These are phyloP conservation scores for Chaetodon trifascialis DNA, from an alignment of 2,113 vertebrate genomes.

Conservation along the genomic window DNA sequence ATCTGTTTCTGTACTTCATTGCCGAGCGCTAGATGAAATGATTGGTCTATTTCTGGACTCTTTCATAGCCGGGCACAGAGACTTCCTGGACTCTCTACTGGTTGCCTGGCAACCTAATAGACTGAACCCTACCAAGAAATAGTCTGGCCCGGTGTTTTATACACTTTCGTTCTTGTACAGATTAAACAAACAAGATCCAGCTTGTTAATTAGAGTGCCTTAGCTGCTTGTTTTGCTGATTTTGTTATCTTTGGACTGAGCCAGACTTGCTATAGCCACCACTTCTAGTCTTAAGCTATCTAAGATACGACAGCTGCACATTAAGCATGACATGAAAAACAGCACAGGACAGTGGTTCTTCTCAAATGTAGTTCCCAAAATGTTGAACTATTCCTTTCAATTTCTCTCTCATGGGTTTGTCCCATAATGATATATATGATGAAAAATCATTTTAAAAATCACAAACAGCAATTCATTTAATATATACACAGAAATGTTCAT, in stretches of 20 bases:
- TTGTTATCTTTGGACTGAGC: background rate
- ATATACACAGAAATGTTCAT: background rate
- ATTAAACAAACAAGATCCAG: background rate
- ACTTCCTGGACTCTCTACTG: slow-evolving; percentile 8
- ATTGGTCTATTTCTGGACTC: slow-evolving; percentile 48
- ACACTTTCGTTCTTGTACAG: background rate
- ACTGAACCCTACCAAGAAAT: background rate
- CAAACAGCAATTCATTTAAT: too few species aligned
- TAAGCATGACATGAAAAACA: background rate
- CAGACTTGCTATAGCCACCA: background rate
- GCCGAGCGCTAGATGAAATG: background rate
- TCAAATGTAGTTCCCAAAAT: too few species aligned
- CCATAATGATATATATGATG: too few species aligned
- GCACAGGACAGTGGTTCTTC: background rate
- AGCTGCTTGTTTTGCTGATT: background rate
- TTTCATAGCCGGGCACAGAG: slow-evolving; percentile 19
- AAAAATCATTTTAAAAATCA: background rate
- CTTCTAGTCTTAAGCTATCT: background rate
- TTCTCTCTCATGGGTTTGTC: too few species aligned
- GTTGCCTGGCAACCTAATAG: slow-evolving; percentile 47
- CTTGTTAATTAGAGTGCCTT: background rate
- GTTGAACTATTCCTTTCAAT: background rate
- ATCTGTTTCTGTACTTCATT: slow-evolving; percentile 1
- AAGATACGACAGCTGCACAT: background rate
- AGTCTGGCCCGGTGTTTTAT: background rate